Base-by-base conservation (phyloP, 2,113 vertebrate genomes). In the Cryptomyrus ogoouensis region DNA sequence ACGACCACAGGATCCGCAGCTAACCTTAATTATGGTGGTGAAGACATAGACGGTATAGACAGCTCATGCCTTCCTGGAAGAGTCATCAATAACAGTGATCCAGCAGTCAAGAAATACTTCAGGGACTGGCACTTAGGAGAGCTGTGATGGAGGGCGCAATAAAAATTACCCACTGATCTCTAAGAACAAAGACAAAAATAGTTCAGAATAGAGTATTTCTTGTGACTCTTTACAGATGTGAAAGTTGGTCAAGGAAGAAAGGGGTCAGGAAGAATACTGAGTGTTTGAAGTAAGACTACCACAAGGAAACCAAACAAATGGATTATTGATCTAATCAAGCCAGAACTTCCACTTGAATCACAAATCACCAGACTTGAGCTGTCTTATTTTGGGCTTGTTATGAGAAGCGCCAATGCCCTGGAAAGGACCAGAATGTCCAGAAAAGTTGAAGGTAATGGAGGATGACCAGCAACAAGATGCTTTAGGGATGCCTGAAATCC, bases 171-270 rank as follows among this genome's bases (percentile, higher is more conserved):
- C 1, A 80, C 70, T 39, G 31, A 77, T 19, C 74, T 80, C 35
- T 80, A 80, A 35, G 35, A 80, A 80, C 74, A 80, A 80, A 39
- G 74, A 39, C 35, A 42, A 80, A 19, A 80, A 42, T 10, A 19
- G 12, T 80, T 80, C 74, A 80, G 15, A 80, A 80, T 80, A 80
- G 4, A 39, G 13, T 80, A 39, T 42, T 80, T 80, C 35, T 19
- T 80, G 0, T 80, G 12, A 80, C 35, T 42, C 35, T 80, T 80
- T 80, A 42, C 17, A 42, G 74, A 42, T 80, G 74, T 39, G 35
- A 80, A 35, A 80, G 74, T 39, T 80, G 74, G 74, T 39, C 74
- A 80, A 80, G 74, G 74, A 80, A 80, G 74, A 66, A 66, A 27
- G 70, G 10, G 70, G 13, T 31, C 27, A 77, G 35, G 70, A 19